Base-by-base conservation (phyloP, 2,888 invertebrate genomes). In the Brachypalpus laphriformis region DNA sequence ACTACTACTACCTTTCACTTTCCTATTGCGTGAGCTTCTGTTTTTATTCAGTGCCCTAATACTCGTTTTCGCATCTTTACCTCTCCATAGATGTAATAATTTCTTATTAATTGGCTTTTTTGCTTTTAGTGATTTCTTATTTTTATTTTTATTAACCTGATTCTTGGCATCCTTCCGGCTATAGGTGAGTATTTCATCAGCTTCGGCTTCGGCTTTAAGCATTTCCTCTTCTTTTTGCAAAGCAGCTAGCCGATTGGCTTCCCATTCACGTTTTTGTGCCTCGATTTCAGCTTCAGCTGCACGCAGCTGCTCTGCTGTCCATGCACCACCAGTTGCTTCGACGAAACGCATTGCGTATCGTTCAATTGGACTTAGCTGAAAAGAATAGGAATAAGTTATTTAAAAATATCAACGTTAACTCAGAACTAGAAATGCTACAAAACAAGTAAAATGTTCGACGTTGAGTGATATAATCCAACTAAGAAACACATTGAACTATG, bases 301-400 rank as follows among this genome's bases (percentile, higher is more conserved):
- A 11, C 96, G 95, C 40, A 97, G 91, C 89, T 98, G 97, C 89
- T 98, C 98, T 0, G 96, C 96, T 14, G 96, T 95, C 93, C 95
- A 95, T n/a, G 94, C 94, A 1, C 93, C 93, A 18, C 95, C 95
- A 72, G 97, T 96, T 88, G 95, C 94, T 92, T 99, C 99, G 88
- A 99, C 96, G 90, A 97, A 96, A 20, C 95, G 94, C 95, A 99
- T 97, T 14, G 99, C 99, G 92, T 98, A 99, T 70, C 96, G 95
- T 93, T 99, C 99, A 83, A 99, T 96, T 0, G 98, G 97, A 37
- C 96, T 96, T 86, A 99, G 92, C 98, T 99, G 93, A 51, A 91
- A 90, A 87, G 2, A 34, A 56, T 9, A 59, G 3, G 37, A 56
- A 45, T 28, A 22, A 54, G 9, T 42, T 31, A 51, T 18, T n/a